Percentiles rank a stretch among this genome's conserved stretches.
Conservation (phyloP, 2,113 vertebrate species). For the Sapayoa aenigma region DNA sequence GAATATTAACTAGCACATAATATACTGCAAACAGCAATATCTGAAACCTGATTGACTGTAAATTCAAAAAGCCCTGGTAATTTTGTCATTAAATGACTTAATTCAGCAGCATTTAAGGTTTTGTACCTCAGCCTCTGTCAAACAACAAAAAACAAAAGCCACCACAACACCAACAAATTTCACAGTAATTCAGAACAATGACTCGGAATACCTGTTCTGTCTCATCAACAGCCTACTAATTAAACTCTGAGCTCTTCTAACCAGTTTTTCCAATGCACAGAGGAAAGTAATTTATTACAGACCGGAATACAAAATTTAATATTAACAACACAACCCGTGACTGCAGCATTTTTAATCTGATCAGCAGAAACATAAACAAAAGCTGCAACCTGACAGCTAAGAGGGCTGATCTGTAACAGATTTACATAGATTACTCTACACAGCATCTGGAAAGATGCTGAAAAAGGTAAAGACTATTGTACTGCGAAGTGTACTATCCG, state of each 20-base stretch:
- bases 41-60: not conserved
- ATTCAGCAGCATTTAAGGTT: constrained; percentile 19
- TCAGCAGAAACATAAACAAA: constrained; percentile 70
- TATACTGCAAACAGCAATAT: not conserved
- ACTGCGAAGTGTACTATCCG: not conserved
- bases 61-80: constrained; percentile 16
- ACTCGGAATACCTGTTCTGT: constrained; percentile 59
- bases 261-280: constrained; percentile 70
- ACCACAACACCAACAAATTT: constrained; percentile 52
- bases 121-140: constrained; percentile 10
- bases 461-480: constrained; percentile 12
- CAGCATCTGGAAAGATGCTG: constrained; percentile 64
- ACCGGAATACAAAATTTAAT: constrained; percentile 75
- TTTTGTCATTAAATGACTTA: constrained; percentile 62
- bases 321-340: constrained; percentile 69
- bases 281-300: constrained; percentile 72
- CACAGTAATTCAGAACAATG: constrained; percentile 62
- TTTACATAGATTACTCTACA: constrained; percentile 56
- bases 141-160: constrained; percentile 34
- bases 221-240: constrained; percentile 75
- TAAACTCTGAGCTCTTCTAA: constrained; percentile 76
- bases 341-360: constrained; percentile 74
- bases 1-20: not conserved
- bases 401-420: constrained; percentile 67
- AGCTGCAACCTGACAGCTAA: constrained; percentile 64